Base-by-base conservation (phyloP, 2,888 invertebrate species). In the Agonum fuliginosum region DNA sequence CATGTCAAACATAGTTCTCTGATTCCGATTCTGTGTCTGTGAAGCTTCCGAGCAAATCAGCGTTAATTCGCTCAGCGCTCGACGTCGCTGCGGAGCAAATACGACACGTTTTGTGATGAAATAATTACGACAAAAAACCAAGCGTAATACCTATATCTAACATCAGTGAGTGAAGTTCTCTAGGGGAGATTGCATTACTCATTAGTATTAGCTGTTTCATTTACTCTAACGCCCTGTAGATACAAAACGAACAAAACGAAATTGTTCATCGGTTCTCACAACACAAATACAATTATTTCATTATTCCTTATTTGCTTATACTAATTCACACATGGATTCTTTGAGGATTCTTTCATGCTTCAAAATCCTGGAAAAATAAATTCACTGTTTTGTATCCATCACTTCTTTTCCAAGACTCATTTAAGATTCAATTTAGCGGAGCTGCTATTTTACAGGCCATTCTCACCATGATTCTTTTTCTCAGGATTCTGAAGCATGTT, bases 1-100 rank as follows among this genome's bases (percentile, higher is more conserved):
- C 77, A 70, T 70, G 69, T 77, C 70, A 77, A 77, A 77, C 77
- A 77, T 77, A 75, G 75, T 65, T 51, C 51, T 72, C 30, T 37
- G 51, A 43, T 37, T 58, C 46, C 37, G 54, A 58, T 41, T 54
- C 41, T 58, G 51, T 51, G 30, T 14, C 70, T 72, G 54, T 54
- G 20, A 54, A 22, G 72, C 34, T 51, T 27, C 5, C 24, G 34
- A 20, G 19, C 34, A 54, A 72, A 72, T 72, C 72, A 72, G 17
- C 72, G 72, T 37, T 72, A 72, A 72, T 72, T 72, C 71, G 46
- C 48, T 41, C 67, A 58, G 54, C 71, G 46, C 48, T 41, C 67
- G 41, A 67, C 41, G 22, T 17, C 46, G n/a, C 70, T 43, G 17
- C 27, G 12, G 27, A 19, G 71, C 30, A 71, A 71, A 71, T 71